Percentiles rank a stretch among this genome's conserved stretches.
Evolutionary conservation across 2,113 vertebrate species (phyloP).

Genomic region (Bettongia penicillata): DNA sequence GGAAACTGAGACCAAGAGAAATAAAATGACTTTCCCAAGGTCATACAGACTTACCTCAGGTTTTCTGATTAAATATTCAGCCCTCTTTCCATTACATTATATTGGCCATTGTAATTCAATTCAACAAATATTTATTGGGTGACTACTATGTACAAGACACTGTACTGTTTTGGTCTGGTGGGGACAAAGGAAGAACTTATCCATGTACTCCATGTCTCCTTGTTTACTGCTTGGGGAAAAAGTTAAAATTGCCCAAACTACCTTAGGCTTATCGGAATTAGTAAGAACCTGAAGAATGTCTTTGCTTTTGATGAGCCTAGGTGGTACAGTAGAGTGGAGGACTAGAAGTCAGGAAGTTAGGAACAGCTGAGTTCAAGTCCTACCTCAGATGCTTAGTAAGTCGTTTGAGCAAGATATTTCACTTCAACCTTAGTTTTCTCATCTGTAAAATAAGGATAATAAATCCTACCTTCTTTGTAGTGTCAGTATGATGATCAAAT

Average conservation of each 20-base stretch:
- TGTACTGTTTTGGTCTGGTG: background rate
- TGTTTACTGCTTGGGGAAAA: conserved; percentile 11
- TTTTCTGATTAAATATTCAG: background rate
- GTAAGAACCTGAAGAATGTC: conserved; percentile 20
- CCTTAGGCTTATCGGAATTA: conserved; percentile 38
- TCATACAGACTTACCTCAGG: background rate
- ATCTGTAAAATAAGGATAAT: background rate
- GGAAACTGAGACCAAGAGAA: background rate
- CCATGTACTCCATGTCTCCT: conserved; percentile 50
- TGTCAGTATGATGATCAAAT: background rate
- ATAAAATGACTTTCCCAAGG: background rate
- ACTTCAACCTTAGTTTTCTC: background rate
- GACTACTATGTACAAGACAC: background rate
- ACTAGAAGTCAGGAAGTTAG: background rate
- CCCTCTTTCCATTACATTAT: background rate
- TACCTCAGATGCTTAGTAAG: background rate
- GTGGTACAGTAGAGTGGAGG: background rate
- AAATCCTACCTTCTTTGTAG: background rate
- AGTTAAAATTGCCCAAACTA: conserved; percentile 40
- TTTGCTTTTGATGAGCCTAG: conserved; percentile 44
- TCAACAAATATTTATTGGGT: background rate
- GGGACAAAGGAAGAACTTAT: background rate
- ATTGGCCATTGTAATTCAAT: background rate
- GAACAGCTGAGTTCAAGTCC: background rate
- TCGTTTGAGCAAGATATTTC: background rate